phyloP scores from a whole-genome alignment of 1,140 invertebrate species.

The Drosophila auraria region DNA sequence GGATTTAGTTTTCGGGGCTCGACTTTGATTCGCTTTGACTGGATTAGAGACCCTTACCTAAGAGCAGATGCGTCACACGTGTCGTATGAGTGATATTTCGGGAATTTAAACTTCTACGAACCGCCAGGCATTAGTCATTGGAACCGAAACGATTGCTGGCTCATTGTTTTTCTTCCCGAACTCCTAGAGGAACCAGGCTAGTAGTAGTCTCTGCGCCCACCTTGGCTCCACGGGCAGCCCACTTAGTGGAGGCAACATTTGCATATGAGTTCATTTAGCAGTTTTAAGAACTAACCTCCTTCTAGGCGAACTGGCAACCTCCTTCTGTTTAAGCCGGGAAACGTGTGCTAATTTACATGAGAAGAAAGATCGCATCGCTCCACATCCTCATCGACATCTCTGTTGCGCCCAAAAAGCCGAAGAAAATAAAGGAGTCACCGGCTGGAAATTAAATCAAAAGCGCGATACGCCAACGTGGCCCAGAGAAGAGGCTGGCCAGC shows the following conservation, averaged over 20 bases:
- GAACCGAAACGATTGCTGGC: neutral
- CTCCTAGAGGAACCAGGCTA: conserved; percentile 1
- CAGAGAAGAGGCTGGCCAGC: conserved; percentile 35
- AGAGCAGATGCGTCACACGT: conserved; percentile 42
- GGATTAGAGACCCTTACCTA: conserved; percentile 44
- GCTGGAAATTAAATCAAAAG: conserved; percentile 79
- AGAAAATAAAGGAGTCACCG: conserved; percentile 44
- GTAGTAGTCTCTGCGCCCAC: conserved; percentile 21
- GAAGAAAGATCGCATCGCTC: conserved; percentile 68
- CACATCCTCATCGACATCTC: conserved; percentile 72
- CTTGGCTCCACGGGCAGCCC: conserved; percentile 65
- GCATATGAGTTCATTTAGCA: conserved; percentile 83
- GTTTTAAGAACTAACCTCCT: conserved; percentile 75
- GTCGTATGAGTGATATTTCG: conserved; percentile 62
- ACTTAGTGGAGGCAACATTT: conserved; percentile 69
- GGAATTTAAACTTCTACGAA: conserved; percentile 45
- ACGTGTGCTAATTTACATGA: conserved; percentile 84
- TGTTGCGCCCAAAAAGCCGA: conserved; percentile 56
- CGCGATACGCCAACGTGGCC: conserved; percentile 76
- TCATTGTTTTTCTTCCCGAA: neutral
- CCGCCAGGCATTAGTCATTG: conserved; percentile 35
- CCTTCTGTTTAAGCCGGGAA: conserved; percentile 68
- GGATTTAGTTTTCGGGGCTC: conserved; percentile 42
- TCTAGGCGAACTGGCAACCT: conserved; percentile 29
- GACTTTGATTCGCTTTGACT: conserved; percentile 55